Percentiles rank a stretch among this genome's conserved stretches.
phyloP scores from a whole-genome alignment of 2,113 vertebrate genomes.

The Neotoma lepida region DNA sequence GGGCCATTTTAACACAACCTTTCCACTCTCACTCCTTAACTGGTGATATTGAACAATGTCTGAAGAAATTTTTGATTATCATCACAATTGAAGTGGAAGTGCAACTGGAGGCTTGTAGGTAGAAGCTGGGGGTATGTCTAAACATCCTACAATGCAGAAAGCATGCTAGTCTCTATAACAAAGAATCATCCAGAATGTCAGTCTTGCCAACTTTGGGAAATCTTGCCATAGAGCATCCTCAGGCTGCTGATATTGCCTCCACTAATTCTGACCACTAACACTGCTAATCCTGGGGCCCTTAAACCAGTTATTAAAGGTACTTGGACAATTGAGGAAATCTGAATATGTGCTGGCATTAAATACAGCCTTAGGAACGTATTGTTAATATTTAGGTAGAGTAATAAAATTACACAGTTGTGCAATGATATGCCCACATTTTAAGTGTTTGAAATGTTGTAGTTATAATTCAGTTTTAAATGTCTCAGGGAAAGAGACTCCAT shows the following conservation, averaged over 20 bases:
- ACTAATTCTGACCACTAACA: neutral
- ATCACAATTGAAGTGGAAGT: neutral
- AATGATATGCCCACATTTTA: neutral
- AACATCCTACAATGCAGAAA: neutral
- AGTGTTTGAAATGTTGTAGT: neutral
- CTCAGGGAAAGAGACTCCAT: neutral
- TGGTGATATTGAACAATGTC: neutral
- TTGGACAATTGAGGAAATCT: conserved; percentile 41
- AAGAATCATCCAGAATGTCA: neutral
- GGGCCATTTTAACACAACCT: neutral
- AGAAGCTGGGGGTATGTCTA: neutral
- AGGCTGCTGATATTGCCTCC: neutral
- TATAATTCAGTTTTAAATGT: conserved; percentile 52
- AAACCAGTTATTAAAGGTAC: conserved; percentile 4
- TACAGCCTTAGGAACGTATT: neutral
- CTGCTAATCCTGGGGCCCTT: neutral
- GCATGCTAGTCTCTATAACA: neutral
- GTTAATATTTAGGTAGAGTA: conserved; percentile 13
- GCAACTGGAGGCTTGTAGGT: neutral
- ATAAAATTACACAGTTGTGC: conserved; percentile 8
- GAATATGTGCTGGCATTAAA: neutral
- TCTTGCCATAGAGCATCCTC: neutral
- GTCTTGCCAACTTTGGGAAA: neutral
- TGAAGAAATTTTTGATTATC: neutral
- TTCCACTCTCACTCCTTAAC: neutral